Percentiles rank a stretch among this genome's conserved stretches.
Conservation (phyloP, 1,140 invertebrate species). For the Trinorchestia longiramus region DNA sequence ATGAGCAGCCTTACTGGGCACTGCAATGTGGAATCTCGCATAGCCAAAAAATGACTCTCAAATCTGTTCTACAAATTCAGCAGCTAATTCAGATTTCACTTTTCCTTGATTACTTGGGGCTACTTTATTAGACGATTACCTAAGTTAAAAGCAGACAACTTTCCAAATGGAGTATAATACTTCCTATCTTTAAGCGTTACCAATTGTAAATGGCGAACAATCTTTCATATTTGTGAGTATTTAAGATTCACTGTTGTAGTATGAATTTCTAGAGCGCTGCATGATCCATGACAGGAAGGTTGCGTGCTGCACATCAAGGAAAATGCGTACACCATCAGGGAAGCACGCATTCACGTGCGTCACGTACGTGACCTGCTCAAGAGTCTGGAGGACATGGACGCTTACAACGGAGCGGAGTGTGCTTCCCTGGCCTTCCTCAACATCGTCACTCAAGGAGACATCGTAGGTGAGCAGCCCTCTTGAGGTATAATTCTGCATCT, state of each 20-base stretch:
- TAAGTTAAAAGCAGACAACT: background rate
- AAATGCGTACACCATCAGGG: conserved; percentile 97
- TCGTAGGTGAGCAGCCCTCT: conserved; percentile 69
- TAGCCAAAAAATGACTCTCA: no score
- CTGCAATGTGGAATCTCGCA: no score
- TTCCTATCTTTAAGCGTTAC: background rate
- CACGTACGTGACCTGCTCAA: conserved; percentile 96
- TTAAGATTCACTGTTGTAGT: no score
- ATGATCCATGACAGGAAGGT: conserved; percentile 57
- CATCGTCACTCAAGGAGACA: conserved; percentile 91
- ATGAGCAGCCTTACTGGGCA: no score
- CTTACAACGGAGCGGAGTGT: conserved; percentile 95
- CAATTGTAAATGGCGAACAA: background rate
- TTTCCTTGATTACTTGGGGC: no score
- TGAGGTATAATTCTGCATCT: background rate
- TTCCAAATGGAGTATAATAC: background rate
- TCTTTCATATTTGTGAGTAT: no score
- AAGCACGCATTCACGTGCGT: conserved; percentile 96
- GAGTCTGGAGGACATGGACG: conserved; percentile 91
- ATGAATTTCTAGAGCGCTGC: no score
- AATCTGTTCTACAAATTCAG: no score
- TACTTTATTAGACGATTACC: no score
- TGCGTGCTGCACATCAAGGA: conserved; percentile 78
- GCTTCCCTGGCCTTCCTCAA: conserved; percentile 96
- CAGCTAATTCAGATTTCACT: no score